These are phyloP conservation scores for Microplitis manilae DNA, from an alignment of 2,888 invertebrate genomes.

Conservation along the genomic window DNA sequence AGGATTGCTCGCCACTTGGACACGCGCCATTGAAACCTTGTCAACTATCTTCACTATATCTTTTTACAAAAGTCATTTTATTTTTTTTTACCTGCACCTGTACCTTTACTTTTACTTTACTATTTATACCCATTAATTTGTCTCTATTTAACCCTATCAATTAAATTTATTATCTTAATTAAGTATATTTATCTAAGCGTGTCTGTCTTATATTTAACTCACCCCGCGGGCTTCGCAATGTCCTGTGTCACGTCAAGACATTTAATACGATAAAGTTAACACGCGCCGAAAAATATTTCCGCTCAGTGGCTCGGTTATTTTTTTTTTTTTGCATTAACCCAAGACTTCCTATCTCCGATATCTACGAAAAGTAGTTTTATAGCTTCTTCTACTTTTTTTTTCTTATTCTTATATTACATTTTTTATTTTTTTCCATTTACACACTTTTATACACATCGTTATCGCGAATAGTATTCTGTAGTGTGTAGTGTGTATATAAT, in stretches of 20 bases:
- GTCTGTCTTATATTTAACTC: background rate
- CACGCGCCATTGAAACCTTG: conserved; percentile 65
- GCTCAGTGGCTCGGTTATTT: background rate
- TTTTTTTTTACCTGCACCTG: background rate
- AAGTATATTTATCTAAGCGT: no score
- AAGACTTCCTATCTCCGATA: conserved; percentile 10
- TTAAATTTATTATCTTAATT: no score
- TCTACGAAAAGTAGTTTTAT: conserved; percentile 11
- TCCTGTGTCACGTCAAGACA: background rate
- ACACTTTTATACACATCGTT: conserved; percentile 37
- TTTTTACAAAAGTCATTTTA: conserved; percentile 16
- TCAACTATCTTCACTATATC: conserved; percentile 22
- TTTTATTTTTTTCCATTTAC: conserved; percentile 16
- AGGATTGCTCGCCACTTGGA: conserved; percentile 67
- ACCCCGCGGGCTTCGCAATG: background rate
- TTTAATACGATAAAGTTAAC: background rate
- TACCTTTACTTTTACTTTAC: background rate
- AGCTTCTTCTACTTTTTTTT: conserved; percentile 1
- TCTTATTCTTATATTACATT: background rate
- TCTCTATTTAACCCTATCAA: background rate
- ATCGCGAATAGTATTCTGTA: conserved; percentile 27
- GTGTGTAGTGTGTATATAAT: background rate
- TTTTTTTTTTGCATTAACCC: background rate
- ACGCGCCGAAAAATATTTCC: background rate
- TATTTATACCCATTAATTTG: background rate